Base-by-base conservation (phyloP, 2,797 vertebrate genomes). In the Enoplosus armatus region DNA sequence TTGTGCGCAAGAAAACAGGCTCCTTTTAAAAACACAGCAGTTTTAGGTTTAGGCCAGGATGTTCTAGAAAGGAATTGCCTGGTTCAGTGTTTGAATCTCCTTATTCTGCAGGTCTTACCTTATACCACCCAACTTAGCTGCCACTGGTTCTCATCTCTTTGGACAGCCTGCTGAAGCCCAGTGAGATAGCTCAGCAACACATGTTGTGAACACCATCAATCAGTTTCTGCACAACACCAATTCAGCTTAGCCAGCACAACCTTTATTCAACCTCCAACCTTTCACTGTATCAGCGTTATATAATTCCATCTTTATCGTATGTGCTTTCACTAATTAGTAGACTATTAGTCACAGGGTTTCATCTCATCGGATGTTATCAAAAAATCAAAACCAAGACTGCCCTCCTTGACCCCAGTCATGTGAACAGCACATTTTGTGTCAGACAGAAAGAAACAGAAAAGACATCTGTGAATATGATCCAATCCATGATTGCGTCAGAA, bases 141-240 rank as follows among this genome's bases (percentile, higher is more conserved):
- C 67, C 70, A 69, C 79, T 87, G 85, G 66, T 78, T 81, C 66
- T 60, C 70, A 87, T 92, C 81, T 80, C 50, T 55, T 75, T 69
- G 48, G 72, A 85, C 62, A 51, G 51, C 47, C 10, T 81, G 18
- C 72, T 24, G 24, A 70, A 80, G 72, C 50, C 41, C 29, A 20
- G 11, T 4, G 65, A 83, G 68, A 77, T 83, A 83, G 73, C 29
- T 69, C 55, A 70, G 71, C 37, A 71, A 56, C 79, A 66, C 74
- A 27, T 70, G 16, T 10, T 63, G 41, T 65, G 79, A 80, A 87
- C 79, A 76, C 56, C 54, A 75, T 88, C 59, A 56, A 6, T 86
- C 62, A 74, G n/a, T 73, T 37, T 60, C 43, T 72, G 39, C 51
- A 24, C 20, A 39, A 86, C 67, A 75, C 37, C 33, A 20, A 53